Evolutionary conservation across 2,888 invertebrate genomes (phyloP).

Genomic region (Sinotaia quadrata): DNA sequence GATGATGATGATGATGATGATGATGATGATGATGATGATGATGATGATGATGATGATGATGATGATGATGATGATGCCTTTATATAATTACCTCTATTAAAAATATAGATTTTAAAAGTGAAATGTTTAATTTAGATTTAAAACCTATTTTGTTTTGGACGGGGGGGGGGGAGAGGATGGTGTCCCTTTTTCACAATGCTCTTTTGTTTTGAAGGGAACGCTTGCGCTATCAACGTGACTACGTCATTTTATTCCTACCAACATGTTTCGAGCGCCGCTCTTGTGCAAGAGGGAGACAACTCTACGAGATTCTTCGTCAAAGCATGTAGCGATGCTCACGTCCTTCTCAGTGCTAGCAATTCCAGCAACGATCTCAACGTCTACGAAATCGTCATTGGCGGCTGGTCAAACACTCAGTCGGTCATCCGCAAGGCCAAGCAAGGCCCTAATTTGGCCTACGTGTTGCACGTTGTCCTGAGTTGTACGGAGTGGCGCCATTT

Average conservation of each 20-base stretch:
- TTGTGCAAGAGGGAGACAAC: neutral
- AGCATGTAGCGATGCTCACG: slow-evolving; percentile 86
- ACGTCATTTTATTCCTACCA: neutral
- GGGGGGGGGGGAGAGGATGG: too few species aligned
- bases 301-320: slow-evolving; percentile 80
- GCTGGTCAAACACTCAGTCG: slow-evolving; percentile 88
- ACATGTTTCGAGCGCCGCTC: neutral
- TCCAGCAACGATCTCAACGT: slow-evolving; percentile 78
- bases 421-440: slow-evolving; percentile 53
- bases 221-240: neutral
- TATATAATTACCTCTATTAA: neutral
- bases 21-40: slow-evolving; percentile 17
- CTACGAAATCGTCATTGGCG: slow-evolving; percentile 89
- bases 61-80: neutral
- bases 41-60: slow-evolving; percentile 17
- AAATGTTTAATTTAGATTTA: too few species aligned
- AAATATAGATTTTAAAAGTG: neutral
- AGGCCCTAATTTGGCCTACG: slow-evolving; percentile 40
- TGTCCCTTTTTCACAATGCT: too few species aligned
- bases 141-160: too few species aligned
- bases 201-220: too few species aligned
- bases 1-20: slow-evolving; percentile 14
- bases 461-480: slow-evolving; percentile 37
- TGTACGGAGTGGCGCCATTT: slow-evolving; percentile 42
- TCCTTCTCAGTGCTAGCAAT: slow-evolving; percentile 78